Base-by-base conservation (phyloP, 2,888 invertebrate species). In the Drosophila greeni region DNA sequence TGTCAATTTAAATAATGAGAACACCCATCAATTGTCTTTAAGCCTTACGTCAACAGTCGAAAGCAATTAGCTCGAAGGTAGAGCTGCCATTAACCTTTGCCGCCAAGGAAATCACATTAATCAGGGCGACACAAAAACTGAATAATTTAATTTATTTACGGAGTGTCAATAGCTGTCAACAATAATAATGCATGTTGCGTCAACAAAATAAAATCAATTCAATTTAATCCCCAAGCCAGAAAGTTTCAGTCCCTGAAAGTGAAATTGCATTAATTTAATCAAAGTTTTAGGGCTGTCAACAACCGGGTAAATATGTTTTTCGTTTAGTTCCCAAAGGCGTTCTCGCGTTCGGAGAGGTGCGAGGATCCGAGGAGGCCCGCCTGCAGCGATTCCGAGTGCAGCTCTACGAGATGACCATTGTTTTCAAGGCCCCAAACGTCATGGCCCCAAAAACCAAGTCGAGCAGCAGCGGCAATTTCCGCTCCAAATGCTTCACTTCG, bases 241-340 rank as follows among this genome's bases (percentile, higher is more conserved):
- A 56, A 60, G 18, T 23, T 47, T 43, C 5, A 42, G 5, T n/a
- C n/a, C 18, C 18, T 55, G 49, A 57, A 64, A 60, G 62, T 36
- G 36, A 67, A 64, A 58, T 73, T 81, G 66, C 74, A 82, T 80
- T 80, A 74, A 80, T 73, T 80, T 77, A 80, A 76, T 80, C 77
- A 76, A 53, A 58, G 66, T 71, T 70, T 82, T 77, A 69, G 71
- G 64, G 82, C 76, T 69, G 71, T 61, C 67, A 62, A 29, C 67
- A 62, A 34, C 18, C 11, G 36, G 12, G 45, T 14, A 31, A 37
- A 42, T 52, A 33, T 52, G 26, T 49, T 57, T 36, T 20, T 53
- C 55, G 29, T 51, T 36, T 18, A 48, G 54, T 29, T 40, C 33
- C 53, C 26, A 18, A 45, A 31, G 18, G 57, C 24, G 37, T 39